These are phyloP conservation scores for Campoletis raptor DNA, from an alignment of 2,888 invertebrate species.

Conservation along the genomic window DNA sequence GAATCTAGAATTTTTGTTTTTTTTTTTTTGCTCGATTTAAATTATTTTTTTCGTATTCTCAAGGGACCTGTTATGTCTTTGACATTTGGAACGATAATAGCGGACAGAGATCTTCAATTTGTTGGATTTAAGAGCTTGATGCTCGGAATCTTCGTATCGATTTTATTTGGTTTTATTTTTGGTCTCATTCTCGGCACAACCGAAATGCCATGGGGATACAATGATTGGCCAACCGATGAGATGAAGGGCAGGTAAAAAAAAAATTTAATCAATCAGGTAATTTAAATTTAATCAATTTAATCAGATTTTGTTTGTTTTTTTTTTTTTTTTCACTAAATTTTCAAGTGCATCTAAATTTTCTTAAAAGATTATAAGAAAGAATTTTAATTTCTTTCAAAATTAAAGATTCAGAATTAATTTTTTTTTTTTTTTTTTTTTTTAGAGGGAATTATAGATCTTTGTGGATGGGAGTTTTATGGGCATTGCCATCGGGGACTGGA, in stretches of 20 bases:
- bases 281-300: too few relatives aligned
- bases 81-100: conserved; percentile 93
- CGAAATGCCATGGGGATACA: conserved; percentile 91
- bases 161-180: conserved; percentile 92
- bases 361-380: too few relatives aligned
- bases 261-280: too few relatives aligned
- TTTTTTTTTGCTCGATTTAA: not conserved
- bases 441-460: conserved; percentile 90
- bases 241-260: conserved; percentile 89
- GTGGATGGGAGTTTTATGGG: conserved; percentile 92
- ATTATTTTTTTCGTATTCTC: not conserved
- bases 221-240: conserved; percentile 92
- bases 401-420: too few relatives aligned
- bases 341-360: too few relatives aligned
- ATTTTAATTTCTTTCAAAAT: too few relatives aligned
- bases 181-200: conserved; percentile 91
- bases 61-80: conserved; percentile 94
- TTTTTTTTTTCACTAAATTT: too few relatives aligned
- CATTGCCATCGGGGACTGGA: conserved; percentile 91
- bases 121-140: conserved; percentile 90
- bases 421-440: conserved; percentile 75
- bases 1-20: not conserved
- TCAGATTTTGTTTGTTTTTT: too few relatives aligned
- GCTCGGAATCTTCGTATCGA: conserved; percentile 90
- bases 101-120: conserved; percentile 89